Evolutionary conservation across 2,888 invertebrate species (phyloP).

Genomic region (Lasioglossum vierecki): DNA sequence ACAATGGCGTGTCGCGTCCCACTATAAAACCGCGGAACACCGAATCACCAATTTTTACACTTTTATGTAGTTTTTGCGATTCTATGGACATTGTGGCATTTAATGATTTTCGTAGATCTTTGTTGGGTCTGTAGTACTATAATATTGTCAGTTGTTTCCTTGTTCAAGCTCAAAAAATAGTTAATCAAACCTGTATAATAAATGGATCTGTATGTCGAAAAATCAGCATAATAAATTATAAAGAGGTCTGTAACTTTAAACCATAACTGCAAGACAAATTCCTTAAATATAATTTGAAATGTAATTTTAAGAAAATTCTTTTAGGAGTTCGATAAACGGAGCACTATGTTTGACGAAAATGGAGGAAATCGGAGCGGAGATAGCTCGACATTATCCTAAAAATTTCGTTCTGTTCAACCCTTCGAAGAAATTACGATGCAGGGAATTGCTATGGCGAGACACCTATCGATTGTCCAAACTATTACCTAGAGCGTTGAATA

Average conservation of each 20-base stretch:
- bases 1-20: neutral
- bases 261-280: neutral
- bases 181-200: neutral
- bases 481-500: slow-evolving; percentile 19
- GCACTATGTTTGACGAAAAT: slow-evolving; percentile 9
- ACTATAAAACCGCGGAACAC: too few species aligned
- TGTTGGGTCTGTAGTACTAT: neutral
- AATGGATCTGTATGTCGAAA: neutral
- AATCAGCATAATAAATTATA: neutral
- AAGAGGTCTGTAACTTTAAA: neutral
- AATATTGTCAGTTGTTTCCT: neutral
- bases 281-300: neutral
- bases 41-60: neutral
- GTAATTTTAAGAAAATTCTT: neutral
- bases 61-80: neutral
- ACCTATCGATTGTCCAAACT: neutral
- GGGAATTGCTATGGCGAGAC: neutral
- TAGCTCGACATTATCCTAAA: neutral
- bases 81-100: too few species aligned
- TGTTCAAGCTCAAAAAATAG: too few species aligned
- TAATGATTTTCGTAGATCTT: neutral
- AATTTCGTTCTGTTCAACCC: neutral
- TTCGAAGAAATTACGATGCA: slow-evolving; percentile 11
- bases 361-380: neutral
- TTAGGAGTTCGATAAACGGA: neutral